These are phyloP conservation scores for Chironomus tepperi DNA, from an alignment of 1,140 invertebrate genomes.

Conservation along the genomic window DNA sequence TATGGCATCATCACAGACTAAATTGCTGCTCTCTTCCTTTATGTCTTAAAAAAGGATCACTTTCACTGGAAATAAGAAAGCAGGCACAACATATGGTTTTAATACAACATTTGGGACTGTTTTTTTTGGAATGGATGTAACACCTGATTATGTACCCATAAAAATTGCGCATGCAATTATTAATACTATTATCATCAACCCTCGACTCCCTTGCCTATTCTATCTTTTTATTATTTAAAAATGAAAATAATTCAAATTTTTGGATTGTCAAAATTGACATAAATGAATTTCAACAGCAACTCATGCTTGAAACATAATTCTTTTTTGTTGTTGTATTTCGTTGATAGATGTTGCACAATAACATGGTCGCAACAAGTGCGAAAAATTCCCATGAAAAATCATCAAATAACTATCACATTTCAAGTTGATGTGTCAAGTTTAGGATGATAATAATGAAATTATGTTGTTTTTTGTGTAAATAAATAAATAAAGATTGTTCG, in stretches of 20 bases:
- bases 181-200: background rate
- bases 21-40: too few species aligned
- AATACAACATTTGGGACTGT: background rate
- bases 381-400: slow-evolving; percentile 14
- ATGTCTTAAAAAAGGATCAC: background rate
- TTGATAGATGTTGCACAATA: background rate
- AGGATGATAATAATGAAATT: too few species aligned
- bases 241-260: slow-evolving; percentile 9
- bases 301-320: too few species aligned
- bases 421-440: background rate
- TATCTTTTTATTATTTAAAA: background rate
- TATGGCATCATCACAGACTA: background rate
- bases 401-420: background rate
- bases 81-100: background rate
- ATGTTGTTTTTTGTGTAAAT: too few species aligned
- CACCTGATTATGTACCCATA: slow-evolving; percentile 6
- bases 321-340: too few species aligned
- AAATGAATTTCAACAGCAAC: too few species aligned
- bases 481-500: too few species aligned
- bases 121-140: background rate
- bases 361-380: slow-evolving; percentile 9
- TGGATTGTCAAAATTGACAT: background rate
- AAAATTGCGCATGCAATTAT: background rate
- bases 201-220: background rate
- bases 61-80: background rate